Percentiles rank a stretch among this genome's conserved stretches.
These are phyloP conservation scores for Allacma fusca DNA, from an alignment of 2,888 invertebrate species.

Conservation along the genomic window DNA sequence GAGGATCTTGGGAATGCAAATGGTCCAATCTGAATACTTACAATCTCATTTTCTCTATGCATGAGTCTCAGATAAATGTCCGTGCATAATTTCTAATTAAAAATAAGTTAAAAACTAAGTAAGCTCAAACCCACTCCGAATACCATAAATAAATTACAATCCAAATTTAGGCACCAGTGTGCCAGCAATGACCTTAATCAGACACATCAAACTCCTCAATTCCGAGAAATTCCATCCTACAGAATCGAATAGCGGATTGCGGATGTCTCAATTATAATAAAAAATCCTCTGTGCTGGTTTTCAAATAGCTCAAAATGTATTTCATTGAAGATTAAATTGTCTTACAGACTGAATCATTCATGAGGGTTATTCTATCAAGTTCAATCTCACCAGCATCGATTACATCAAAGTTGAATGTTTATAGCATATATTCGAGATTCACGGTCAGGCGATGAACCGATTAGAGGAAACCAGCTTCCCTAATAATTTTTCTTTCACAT, in stretches of 20 bases:
- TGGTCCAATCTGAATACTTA: neutral
- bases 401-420: neutral
- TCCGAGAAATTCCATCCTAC: too few relatives aligned
- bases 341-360: too few relatives aligned
- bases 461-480: too few relatives aligned
- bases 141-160: neutral
- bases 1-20: neutral
- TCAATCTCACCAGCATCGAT: neutral
- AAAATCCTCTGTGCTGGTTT: too few relatives aligned
- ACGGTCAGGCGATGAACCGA: neutral
- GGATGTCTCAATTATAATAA: too few relatives aligned
- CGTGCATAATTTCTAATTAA: slow-evolving; percentile 5
- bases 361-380: neutral
- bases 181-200: too few relatives aligned
- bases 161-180: neutral
- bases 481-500: too few relatives aligned
- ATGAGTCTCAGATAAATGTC: slow-evolving; percentile 2
- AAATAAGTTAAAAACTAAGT: neutral
- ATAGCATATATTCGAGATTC: neutral
- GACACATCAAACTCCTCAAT: too few relatives aligned
- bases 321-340: too few relatives aligned
- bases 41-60: neutral
- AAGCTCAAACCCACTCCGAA: neutral
- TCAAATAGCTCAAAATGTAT: too few relatives aligned
- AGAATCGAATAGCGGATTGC: too few relatives aligned